Evolutionary conservation across 2,797 vertebrate species (phyloP).

Genomic region (Gymnoscopelus braueri): DNA sequence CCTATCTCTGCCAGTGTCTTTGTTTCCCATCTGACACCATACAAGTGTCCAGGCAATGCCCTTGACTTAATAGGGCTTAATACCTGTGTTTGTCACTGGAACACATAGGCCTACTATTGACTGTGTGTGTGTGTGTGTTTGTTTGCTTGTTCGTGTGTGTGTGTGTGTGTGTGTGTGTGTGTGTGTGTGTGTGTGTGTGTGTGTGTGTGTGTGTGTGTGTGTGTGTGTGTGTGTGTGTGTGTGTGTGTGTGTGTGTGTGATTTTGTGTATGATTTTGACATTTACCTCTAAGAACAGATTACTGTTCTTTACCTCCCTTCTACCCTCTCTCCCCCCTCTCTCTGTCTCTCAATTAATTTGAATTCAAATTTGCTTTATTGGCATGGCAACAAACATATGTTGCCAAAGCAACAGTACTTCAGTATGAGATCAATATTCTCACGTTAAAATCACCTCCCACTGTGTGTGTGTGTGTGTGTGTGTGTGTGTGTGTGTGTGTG

Average conservation of each 20-base stretch:
- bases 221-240: neutral
- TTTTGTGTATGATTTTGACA: conserved; percentile 62
- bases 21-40: conserved; percentile 57
- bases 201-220: neutral
- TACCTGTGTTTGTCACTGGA: conserved; percentile 72
- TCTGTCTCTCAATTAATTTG: conserved; percentile 60
- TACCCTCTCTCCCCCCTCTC: conserved; percentile 43
- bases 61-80: conserved; percentile 72
- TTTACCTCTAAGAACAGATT: conserved; percentile 72
- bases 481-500: neutral
- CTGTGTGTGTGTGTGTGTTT: conserved; percentile 42
- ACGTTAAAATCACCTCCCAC: neutral
- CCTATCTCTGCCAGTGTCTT: conserved; percentile 51
- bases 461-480: neutral
- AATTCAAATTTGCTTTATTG: too few species aligned
- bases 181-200: neutral
- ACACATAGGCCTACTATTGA: conserved; percentile 52
- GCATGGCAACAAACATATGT: too few species aligned
- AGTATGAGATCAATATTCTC: too few species aligned
- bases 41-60: conserved; percentile 69
- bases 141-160: neutral
- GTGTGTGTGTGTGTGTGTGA: neutral
- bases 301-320: conserved; percentile 47
- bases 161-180: neutral
- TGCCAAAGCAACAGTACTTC: too few species aligned